Evolutionary conservation across 2,797 vertebrate species (phyloP).

Genomic region (Bucorvus abyssinicus): DNA sequence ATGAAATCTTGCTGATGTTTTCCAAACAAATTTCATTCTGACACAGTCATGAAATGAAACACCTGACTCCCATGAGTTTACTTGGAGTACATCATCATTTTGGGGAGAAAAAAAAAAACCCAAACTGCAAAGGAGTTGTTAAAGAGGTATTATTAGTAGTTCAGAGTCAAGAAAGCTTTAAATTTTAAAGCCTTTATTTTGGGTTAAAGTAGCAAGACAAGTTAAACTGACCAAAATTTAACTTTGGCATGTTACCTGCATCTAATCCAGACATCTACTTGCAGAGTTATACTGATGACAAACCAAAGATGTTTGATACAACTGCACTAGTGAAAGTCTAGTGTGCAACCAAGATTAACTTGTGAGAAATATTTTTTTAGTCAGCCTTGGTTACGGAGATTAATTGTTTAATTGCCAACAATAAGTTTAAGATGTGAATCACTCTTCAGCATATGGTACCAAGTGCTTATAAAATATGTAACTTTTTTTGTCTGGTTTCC

Average conservation of each 20-base stretch:
- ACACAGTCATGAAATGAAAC: not conserved
- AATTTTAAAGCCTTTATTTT: not conserved
- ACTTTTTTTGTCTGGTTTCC: constrained; percentile 13
- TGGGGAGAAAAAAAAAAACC: fast-evolving
- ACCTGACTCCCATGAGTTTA: not conserved
- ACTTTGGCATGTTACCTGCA: not conserved
- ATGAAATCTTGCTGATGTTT: not conserved
- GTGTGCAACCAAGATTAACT: not conserved
- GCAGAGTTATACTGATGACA: not conserved
- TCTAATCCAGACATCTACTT: not conserved
- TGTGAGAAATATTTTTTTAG: not conserved
- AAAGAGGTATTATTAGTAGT: not conserved
- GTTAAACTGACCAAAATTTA: not conserved
- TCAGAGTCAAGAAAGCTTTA: not conserved
- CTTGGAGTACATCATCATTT: not conserved
- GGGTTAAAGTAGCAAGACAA: not conserved
- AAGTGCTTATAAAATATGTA: not conserved
- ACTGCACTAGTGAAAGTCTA: not conserved
- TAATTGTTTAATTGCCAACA: constrained; percentile 19
- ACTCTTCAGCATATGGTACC: not conserved
- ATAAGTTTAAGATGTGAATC: not conserved
- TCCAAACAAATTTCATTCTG: not conserved
- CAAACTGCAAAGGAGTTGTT: not conserved
- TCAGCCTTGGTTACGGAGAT: not conserved
- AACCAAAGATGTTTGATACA: not conserved